Conservation (phyloP, 2,113 vertebrate species). For the Sula dactylatra region DNA sequence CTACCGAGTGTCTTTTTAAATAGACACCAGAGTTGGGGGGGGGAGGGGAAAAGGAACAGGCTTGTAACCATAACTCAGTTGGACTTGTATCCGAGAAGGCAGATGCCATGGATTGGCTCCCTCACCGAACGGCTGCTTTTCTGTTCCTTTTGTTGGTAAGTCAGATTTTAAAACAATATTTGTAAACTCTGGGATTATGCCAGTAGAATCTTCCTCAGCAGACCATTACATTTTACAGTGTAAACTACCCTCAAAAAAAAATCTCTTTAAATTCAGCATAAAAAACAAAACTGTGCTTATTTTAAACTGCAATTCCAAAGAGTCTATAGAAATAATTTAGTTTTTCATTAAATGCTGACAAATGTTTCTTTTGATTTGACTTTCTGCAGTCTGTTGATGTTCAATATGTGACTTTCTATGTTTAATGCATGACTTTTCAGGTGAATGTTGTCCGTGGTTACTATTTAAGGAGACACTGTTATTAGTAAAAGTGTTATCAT, state of each 20-base stretch:
- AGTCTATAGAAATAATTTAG: neutral
- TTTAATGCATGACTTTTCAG: neutral
- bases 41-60: constrained; percentile 29
- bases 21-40: constrained; percentile 1
- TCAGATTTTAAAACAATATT: constrained; percentile 39
- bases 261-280: neutral
- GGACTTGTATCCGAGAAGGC: constrained; percentile 38
- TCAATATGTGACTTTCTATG: neutral
- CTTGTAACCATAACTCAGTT: constrained; percentile 39
- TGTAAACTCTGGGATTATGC: neutral
- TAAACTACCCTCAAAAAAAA: neutral
- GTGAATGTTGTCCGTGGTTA: neutral
- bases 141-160: constrained; percentile 77
- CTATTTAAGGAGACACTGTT: neutral
- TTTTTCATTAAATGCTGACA: neutral
- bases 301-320: constrained; percentile 4
- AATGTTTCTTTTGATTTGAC: neutral
- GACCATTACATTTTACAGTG: neutral
- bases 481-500: neutral
- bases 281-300: neutral
- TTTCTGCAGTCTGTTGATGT: neutral
- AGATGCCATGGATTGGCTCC: constrained; percentile 77
- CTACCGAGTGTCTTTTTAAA: constrained; percentile 50
- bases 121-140: constrained; percentile 67
- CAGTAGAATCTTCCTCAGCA: neutral